Percentiles rank a stretch among this genome's conserved stretches.
Conservation (phyloP, 2,888 invertebrate genomes). For the Nesidiocoris tenuis region DNA sequence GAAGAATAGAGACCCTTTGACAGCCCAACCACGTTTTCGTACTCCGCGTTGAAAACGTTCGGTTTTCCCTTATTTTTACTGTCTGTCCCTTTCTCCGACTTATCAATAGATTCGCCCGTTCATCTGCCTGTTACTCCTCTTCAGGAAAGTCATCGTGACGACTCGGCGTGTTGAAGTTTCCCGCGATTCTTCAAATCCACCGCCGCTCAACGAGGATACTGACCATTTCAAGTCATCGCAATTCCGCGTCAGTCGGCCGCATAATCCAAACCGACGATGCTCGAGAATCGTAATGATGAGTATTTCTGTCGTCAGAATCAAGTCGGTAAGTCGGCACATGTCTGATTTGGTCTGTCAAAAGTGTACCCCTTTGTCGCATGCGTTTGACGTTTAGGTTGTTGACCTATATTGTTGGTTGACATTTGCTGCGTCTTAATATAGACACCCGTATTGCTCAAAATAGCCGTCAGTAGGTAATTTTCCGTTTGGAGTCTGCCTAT, state of each 20-base stretch:
- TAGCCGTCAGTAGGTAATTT: constrained; percentile 1
- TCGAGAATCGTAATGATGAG: not conserved
- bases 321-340: not conserved
- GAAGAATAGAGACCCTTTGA: not conserved
- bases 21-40: not conserved
- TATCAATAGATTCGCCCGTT: too few species aligned
- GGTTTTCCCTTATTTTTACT: not conserved
- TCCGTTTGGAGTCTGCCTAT: constrained; percentile 1
- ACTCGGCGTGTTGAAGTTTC: not conserved
- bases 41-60: not conserved
- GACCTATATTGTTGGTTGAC: constrained; percentile 37
- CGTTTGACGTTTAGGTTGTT: constrained; percentile 23
- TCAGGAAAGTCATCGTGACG: not conserved
- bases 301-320: not conserved
- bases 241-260: too few species aligned
- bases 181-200: not conserved
- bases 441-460: constrained; percentile 16
- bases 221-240: too few species aligned
- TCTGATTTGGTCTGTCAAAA: not conserved
- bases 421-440: constrained; percentile 39
- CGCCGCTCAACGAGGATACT: too few species aligned
- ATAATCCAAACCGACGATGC: not conserved
- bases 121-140: too few species aligned
- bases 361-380: not conserved
- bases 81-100: too few species aligned